A percentile compares a stretch with the other conserved stretches of the same genome.
Conservation (phyloP, 2,797 vertebrate genomes). For the Acrocephalus scirpaceus region DNA sequence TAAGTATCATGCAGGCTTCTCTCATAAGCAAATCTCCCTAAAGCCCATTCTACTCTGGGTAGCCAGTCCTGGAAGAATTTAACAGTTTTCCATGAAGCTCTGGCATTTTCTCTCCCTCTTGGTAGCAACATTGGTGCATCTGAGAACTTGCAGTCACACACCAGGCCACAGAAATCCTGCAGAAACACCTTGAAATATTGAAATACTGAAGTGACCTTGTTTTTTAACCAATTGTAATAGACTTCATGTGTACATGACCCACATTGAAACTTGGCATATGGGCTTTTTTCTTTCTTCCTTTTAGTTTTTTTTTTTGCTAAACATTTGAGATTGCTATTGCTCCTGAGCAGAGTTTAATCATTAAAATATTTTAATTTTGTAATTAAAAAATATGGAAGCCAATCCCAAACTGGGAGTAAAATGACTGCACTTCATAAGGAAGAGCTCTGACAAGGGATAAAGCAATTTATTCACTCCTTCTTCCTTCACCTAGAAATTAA, state of each 20-base stretch:
- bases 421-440: neutral
- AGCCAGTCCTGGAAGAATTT: neutral
- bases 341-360: conserved; percentile 20
- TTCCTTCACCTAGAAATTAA: conserved; percentile 32
- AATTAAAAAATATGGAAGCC: neutral
- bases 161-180: neutral
- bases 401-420: conserved; percentile 9
- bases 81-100: neutral
- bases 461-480: conserved; percentile 29
- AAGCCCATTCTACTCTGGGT: neutral
- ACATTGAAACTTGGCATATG: neutral
- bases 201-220: neutral
- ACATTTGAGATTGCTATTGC: neutral
- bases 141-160: neutral
- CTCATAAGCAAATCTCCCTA: neutral
- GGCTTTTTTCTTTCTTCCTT: neutral
- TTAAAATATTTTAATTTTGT: neutral
- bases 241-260: neutral
- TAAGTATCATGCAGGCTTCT: neutral
- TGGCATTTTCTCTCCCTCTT: neutral
- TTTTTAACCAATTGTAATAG: neutral
- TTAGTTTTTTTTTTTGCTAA: neutral
- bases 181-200: neutral
- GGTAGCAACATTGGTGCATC: neutral
- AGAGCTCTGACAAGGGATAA: neutral